Evolutionary conservation across 2,888 invertebrate genomes (phyloP), one percentile per base, ranked within the genome.

Genomic region (Graphium colonna): DNA sequence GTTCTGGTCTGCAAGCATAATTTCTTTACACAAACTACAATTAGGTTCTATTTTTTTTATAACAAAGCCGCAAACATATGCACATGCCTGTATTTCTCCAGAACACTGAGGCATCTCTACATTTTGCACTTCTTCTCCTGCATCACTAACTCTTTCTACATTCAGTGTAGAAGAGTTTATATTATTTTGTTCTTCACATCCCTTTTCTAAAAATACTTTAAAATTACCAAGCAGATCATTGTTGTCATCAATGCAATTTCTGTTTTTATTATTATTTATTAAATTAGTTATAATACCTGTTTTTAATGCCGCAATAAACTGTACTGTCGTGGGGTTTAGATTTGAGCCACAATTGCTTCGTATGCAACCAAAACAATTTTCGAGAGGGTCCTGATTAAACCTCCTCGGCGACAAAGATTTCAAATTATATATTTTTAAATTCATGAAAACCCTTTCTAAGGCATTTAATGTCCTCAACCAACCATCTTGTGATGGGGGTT

Each of bases 341-440:
- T 57, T 57, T 0, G 36, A 21, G 2, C 57, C 53, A 48, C 58
- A 58, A 16, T 54, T 41, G 1, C 17, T 21, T 3, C 57, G 18
- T 15, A 57, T 52, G 39, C 54, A 57, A 31, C 50, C 46, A 42
- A 55, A 51, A 15, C 16, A 41, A 18, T 54, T 54, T 57, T 57
- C 55, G 10, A 52, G 31, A 8, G 55, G 42, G 26, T 55, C 46
- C 55, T 55, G 49, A 38, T 48, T 56, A 0, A 51, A 43, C 41
- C 54, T 45, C 18, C 50, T 16, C 1, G 42, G 18, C 7, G 42
- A 51, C 15, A 52, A 41, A 21, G 42, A 28, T 10, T 33, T 17
- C 0, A 18, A 12, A 16, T 15, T 42, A 12, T 50, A 15, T 45
- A 31, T 42, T 45, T 50, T 45, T 40, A 50, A 17, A 41, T 41